phyloP scores from a whole-genome alignment of 2,113 vertebrate genomes.

The Neopipo cinnamomea region DNA sequence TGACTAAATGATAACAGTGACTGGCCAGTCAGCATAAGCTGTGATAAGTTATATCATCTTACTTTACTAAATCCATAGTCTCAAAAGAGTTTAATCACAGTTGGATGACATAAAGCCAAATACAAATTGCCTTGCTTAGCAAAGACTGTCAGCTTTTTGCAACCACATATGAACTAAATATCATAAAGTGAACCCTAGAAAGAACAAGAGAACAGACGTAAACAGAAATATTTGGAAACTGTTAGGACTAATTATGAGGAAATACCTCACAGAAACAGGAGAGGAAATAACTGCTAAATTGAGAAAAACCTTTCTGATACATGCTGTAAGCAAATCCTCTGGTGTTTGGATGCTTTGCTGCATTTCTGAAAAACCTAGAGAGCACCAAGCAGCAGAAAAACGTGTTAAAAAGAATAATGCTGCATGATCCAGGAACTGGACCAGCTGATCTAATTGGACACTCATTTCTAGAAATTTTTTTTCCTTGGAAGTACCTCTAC shows the following conservation, averaged over 20 bases:
- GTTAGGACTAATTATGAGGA: background rate
- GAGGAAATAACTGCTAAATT: background rate
- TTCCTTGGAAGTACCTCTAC: background rate
- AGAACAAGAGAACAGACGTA: background rate
- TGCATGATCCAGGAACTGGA: background rate
- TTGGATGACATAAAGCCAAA: background rate
- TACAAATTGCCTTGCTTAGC: background rate
- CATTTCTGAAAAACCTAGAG: background rate
- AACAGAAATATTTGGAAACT: background rate
- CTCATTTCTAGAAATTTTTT: background rate
- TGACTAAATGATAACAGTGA: background rate
- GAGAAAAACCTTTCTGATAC: background rate
- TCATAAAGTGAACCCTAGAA: background rate
- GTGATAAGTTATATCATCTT: background rate
- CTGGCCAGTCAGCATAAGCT: background rate
- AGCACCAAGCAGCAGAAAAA: background rate
- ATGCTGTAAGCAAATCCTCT: background rate
- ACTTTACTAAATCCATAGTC: background rate
- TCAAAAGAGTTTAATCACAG: constrained; percentile 19
- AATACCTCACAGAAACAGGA: background rate
- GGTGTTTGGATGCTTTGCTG: background rate
- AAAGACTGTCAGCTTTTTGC: background rate
- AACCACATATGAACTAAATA: background rate
- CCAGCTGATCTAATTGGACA: background rate
- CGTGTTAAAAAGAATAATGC: background rate